phyloP scores from a whole-genome alignment of 2,113 vertebrate genomes.

The Micronisus gabar region DNA sequence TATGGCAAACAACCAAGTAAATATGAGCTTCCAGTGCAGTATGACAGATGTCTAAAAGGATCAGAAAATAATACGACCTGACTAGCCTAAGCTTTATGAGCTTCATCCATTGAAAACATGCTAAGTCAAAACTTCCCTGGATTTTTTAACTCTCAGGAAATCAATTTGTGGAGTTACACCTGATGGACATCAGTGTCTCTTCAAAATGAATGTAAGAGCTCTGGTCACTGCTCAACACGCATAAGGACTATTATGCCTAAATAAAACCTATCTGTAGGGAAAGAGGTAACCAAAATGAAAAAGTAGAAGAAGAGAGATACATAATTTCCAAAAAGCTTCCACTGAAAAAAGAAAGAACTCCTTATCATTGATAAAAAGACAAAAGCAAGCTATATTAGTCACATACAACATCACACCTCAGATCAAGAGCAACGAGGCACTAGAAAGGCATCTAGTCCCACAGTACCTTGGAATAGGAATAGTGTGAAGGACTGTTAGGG shows the following conservation, averaged over 20 bases:
- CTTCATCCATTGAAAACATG: not conserved
- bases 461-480: not conserved
- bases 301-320: not conserved
- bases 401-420: not conserved
- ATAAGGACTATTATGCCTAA: not conserved
- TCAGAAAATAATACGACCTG: not conserved
- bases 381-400: not conserved
- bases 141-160: not conserved
- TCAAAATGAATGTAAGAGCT: not conserved
- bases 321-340: not conserved
- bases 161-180: not conserved
- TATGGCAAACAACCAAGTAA: not conserved
- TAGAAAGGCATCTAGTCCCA: not conserved
- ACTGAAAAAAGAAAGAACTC: not conserved
- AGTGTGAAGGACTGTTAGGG: not conserved
- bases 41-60: not conserved
- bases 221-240: not conserved
- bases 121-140: not conserved
- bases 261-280: not conserved
- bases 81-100: not conserved
- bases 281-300: not conserved
- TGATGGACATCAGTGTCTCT: rapidly evolving
- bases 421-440: not conserved
- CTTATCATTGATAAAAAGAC: not conserved
- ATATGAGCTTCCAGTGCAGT: not conserved